Percentiles rank a stretch among this genome's conserved stretches.
Conservation (phyloP, 2,113 vertebrate species). For the Lamprotornis superbus region DNA sequence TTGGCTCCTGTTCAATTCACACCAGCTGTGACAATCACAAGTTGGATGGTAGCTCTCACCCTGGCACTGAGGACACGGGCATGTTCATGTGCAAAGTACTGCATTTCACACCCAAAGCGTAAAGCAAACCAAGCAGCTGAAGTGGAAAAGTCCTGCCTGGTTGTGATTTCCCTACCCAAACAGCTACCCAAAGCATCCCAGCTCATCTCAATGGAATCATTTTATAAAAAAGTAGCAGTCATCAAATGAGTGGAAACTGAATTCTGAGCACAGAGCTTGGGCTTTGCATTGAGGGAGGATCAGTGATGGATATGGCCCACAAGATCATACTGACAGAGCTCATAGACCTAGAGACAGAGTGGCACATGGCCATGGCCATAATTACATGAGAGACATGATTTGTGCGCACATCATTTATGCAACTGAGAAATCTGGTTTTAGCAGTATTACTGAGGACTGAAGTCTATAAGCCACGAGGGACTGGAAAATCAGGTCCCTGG, state of each 20-base stretch:
- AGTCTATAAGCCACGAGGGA: not conserved
- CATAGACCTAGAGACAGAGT: not conserved
- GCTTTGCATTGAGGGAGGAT: not conserved
- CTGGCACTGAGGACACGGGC: rapidly evolving
- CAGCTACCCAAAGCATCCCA: not conserved
- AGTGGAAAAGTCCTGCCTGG: not conserved
- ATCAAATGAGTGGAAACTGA: not conserved
- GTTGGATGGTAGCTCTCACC: not conserved
- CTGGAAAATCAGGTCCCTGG: not conserved
- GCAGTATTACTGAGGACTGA: not conserved
- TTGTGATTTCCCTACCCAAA: not conserved
- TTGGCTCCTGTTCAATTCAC: not conserved
- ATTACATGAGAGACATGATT: not conserved
- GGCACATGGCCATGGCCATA: not conserved
- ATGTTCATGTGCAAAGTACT: not conserved
- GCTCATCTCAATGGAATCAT: not conserved
- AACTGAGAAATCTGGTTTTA: not conserved
- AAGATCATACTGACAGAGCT: not conserved
- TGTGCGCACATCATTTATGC: not conserved
- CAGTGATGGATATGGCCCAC: rapidly evolving
- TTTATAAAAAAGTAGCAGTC: not conserved
- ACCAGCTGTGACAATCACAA: not conserved
- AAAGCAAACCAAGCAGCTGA: not conserved
- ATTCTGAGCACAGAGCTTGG: not conserved
- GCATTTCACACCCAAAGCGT: not conserved